Conservation (phyloP, 2,113 vertebrate species). For the Pluvianellus socialis region DNA sequence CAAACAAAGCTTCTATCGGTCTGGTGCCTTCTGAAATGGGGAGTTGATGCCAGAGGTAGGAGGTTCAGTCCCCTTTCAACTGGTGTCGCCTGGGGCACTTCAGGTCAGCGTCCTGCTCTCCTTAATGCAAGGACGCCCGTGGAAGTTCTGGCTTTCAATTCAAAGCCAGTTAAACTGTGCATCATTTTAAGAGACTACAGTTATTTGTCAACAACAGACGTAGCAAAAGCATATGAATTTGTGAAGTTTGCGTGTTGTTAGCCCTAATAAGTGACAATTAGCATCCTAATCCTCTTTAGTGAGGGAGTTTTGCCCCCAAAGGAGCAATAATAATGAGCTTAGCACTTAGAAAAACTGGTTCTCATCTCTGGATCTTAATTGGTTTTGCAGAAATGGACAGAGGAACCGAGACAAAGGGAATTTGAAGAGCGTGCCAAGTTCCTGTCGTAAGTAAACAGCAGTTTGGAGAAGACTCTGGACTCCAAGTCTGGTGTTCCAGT, state of each 20-base stretch:
- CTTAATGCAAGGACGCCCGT: neutral
- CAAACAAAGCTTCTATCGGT: neutral
- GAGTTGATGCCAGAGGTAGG: neutral
- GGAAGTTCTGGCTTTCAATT: neutral
- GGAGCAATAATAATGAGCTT: neutral
- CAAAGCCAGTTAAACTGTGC: neutral
- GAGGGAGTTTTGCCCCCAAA: neutral
- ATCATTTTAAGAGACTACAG: neutral
- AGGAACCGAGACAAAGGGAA: neutral
- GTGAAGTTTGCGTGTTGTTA: neutral
- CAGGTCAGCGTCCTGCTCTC: neutral
- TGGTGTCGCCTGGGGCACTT: neutral
- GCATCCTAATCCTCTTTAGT: neutral
- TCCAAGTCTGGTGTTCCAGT: neutral
- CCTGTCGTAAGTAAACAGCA: neutral
- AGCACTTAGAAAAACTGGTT: neutral
- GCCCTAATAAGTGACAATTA: conserved; percentile 1
- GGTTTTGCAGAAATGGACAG: conserved; percentile 7
- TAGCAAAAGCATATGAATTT: neutral
- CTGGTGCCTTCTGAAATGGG: neutral
- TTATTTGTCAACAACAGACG: neutral
- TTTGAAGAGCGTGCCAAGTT: neutral
- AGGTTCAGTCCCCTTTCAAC: neutral
- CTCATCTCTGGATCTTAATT: neutral
- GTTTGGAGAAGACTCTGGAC: neutral